Conservation (phyloP, 23 tunicate species). For the Styela plicata region DNA sequence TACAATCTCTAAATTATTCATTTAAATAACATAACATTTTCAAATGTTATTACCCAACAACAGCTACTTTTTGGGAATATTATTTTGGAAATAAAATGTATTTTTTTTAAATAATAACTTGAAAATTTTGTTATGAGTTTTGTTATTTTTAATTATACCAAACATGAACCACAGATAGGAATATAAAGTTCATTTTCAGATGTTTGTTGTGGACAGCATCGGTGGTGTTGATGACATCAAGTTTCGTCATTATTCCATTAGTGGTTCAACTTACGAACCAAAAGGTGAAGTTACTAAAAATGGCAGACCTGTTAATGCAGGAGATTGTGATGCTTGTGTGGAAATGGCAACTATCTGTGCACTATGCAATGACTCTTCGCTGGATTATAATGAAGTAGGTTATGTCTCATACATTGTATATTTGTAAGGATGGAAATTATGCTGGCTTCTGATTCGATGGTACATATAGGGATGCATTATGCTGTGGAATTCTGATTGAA, state of each 20-base stretch:
- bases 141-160: too few relatives aligned
- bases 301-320: conserved; percentile 55
- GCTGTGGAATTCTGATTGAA: too few relatives aligned
- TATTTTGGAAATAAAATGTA: too few relatives aligned
- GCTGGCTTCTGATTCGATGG: too few relatives aligned
- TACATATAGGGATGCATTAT: too few relatives aligned
- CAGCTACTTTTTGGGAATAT: too few relatives aligned
- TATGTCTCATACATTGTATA: neutral
- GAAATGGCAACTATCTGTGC: conserved; percentile 98
- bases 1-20: too few relatives aligned
- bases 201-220: conserved; percentile 13
- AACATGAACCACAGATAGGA: too few relatives aligned
- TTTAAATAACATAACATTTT: too few relatives aligned
- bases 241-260: conserved; percentile 69
- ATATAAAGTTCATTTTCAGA: conserved; percentile 2
- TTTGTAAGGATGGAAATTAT: conserved; percentile 5
- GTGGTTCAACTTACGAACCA: conserved; percentile 99
- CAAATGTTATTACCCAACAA: too few relatives aligned
- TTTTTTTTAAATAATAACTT: too few relatives aligned
- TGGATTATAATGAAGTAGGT: conserved; percentile 95
- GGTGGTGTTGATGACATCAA: conserved; percentile 24
- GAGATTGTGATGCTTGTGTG: conserved; percentile 62
- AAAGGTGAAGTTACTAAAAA: conserved; percentile 70
- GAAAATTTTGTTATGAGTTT: too few relatives aligned
- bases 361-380: conserved; percentile 93